Conservation (phyloP, 1,140 invertebrate species). For the Myzus persicae region DNA sequence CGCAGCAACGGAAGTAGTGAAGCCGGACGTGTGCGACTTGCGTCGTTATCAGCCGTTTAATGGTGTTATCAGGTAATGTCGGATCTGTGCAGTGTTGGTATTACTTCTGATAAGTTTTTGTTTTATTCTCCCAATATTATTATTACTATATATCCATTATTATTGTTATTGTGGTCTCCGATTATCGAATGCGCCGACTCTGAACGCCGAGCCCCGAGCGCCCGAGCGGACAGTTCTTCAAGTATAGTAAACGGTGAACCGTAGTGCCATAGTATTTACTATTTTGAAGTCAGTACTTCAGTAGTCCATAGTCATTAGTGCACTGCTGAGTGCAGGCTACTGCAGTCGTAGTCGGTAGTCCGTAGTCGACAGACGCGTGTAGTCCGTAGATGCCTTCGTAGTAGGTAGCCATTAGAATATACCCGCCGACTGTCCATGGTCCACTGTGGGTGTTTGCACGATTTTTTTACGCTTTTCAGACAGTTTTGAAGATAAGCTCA, state of each 20-base stretch:
- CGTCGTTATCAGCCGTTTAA: too few species aligned
- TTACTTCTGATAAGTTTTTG: conserved; percentile 26
- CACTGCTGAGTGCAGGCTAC: neutral
- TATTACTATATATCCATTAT: neutral
- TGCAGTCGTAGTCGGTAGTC: neutral
- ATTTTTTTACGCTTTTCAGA: neutral
- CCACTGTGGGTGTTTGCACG: neutral
- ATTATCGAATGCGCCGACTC: neutral
- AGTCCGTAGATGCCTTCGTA: neutral
- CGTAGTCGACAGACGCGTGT: neutral
- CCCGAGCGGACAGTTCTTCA: neutral
- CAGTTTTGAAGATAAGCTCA: neutral
- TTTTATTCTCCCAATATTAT: neutral
- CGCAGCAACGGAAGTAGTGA: too few species aligned
- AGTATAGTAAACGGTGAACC: neutral
- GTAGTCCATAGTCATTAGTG: neutral
- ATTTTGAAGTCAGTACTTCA: too few species aligned
- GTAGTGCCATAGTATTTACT: neutral
- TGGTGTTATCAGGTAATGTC: neutral
- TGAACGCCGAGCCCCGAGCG: too few species aligned
- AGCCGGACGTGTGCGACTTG: too few species aligned
- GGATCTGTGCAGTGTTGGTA: neutral
- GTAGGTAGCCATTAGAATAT: neutral
- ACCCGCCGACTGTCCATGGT: neutral
- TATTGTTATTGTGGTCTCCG: neutral